Percentiles rank a stretch among this genome's conserved stretches.
These are phyloP conservation scores for Rhynchomys soricoides DNA, from an alignment of 2,113 vertebrate species.

Conservation along the genomic window DNA sequence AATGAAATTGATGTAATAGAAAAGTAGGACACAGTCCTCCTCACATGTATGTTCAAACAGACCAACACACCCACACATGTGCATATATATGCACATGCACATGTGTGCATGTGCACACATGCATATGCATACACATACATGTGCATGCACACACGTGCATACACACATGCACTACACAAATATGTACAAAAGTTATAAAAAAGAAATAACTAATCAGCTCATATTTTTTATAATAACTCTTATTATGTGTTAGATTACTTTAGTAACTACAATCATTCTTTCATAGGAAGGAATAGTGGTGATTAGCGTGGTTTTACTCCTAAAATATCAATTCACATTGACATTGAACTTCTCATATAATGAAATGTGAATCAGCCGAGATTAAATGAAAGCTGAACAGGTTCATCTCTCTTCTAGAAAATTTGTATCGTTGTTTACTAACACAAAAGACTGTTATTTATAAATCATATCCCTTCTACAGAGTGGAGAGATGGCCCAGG, in stretches of 20 bases:
- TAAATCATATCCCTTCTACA: not conserved
- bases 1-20: not conserved
- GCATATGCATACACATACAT: not conserved
- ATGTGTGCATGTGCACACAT: not conserved
- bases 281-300: not conserved
- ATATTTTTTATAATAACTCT: not conserved
- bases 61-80: too few relatives aligned
- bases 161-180: not conserved
- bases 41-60: not conserved
- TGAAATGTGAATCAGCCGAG: constrained; percentile 21
- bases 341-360: not conserved
- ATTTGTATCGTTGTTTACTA: not conserved
- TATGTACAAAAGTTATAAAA: not conserved
- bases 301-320: not conserved
- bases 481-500: not conserved
- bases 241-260: not conserved
- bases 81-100: not conserved
- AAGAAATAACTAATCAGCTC: not conserved
- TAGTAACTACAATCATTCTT: not conserved
- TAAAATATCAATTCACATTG: not conserved
- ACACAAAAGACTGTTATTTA: not conserved
- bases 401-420: not conserved
- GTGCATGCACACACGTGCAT: not conserved
- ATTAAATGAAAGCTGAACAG: not conserved
- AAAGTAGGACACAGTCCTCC: not conserved